These are phyloP conservation scores for Oxytorus armatus DNA, from an alignment of 2,888 invertebrate species.

Conservation along the genomic window DNA sequence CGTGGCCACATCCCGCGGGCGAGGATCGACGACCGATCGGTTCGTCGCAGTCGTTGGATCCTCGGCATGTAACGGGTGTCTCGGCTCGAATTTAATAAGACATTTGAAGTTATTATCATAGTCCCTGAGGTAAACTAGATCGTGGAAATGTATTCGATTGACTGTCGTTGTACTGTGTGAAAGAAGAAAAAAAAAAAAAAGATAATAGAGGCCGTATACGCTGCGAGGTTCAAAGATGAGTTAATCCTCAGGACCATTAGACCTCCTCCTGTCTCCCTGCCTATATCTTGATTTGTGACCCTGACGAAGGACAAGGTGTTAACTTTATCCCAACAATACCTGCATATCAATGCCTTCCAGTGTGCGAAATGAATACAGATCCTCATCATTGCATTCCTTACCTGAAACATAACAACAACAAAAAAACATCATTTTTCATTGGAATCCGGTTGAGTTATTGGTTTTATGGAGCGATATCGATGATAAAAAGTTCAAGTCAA, in stretches of 20 bases:
- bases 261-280: background rate
- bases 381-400: slow-evolving; percentile 44
- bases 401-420: slow-evolving; percentile 60
- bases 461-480: background rate
- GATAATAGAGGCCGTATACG: background rate
- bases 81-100: slow-evolving; percentile 38
- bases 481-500: slow-evolving; percentile 44
- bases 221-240: background rate
- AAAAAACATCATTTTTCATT: slow-evolving; percentile 23
- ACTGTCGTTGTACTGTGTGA: background rate
- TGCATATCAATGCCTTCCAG: background rate
- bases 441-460: slow-evolving; percentile 9
- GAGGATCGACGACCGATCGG: slow-evolving; percentile 77
- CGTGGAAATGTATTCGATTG: background rate
- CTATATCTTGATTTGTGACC: background rate
- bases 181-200: background rate
- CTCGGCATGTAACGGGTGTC: slow-evolving; percentile 67
- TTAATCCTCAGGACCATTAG: background rate
- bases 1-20: slow-evolving; percentile 38
- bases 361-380: background rate
- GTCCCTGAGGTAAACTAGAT: background rate
- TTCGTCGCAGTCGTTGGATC: slow-evolving; percentile 67
- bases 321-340: slow-evolving; percentile 11
- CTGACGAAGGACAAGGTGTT: background rate
- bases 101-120: background rate